Evolutionary conservation across 2,113 vertebrate species (phyloP).

Genomic region (Rhagologus leucostigma): DNA sequence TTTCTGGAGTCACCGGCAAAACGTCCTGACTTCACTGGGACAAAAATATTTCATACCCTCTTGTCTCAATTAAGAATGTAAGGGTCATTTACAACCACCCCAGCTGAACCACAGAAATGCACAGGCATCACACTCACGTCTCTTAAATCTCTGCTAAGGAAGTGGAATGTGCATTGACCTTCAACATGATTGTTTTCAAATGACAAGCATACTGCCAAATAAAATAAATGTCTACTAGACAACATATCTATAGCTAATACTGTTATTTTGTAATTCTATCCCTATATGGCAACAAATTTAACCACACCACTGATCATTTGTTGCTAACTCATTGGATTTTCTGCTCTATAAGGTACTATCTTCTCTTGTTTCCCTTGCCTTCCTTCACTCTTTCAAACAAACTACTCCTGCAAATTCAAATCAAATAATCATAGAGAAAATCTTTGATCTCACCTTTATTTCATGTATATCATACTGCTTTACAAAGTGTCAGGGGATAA

Average conservation of each 20-base stretch:
- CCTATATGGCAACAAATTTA: not conserved
- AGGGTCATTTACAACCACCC: not conserved
- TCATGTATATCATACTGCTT: not conserved
- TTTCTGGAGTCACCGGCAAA: not conserved
- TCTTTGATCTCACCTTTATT: not conserved
- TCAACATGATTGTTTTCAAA: slow-evolving; percentile 28
- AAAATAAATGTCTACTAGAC: not conserved
- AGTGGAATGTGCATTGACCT: slow-evolving; percentile 29
- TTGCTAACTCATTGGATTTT: not conserved
- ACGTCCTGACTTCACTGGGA: not conserved
- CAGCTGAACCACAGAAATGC: not conserved
- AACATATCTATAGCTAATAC: not conserved
- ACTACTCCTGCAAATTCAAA: not conserved
- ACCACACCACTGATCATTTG: not conserved
- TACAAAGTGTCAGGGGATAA: not conserved
- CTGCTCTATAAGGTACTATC: not conserved
- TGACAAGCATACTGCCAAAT: not conserved
- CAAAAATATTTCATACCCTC: not conserved
- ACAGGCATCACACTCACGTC: not conserved
- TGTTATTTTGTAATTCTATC: not conserved
- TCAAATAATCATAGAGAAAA: not conserved
- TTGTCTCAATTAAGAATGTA: not conserved
- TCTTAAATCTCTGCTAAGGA: not conserved
- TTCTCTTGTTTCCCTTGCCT: not conserved
- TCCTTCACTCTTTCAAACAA: not conserved